A percentile compares a stretch with the other conserved stretches of the same genome.
Conservation (phyloP, 2,888 invertebrate genomes). For the Silvanus unidentatus region DNA sequence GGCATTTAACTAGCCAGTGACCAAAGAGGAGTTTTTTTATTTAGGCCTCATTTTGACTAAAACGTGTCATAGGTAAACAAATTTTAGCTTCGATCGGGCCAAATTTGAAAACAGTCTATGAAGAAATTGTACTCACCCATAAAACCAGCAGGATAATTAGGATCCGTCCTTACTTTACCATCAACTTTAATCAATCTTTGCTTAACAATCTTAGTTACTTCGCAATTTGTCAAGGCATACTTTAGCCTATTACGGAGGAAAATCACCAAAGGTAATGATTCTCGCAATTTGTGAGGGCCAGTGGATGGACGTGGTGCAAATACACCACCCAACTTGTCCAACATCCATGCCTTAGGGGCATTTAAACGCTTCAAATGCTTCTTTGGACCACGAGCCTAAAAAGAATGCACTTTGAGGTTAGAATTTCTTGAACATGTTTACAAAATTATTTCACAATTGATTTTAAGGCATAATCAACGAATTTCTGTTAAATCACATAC, state of each 20-base stretch:
- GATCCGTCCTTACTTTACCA: conserved; percentile 95
- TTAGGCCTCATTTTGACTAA: conserved; percentile 48
- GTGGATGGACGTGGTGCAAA: conserved; percentile 96
- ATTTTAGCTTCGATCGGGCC: conserved; percentile 45
- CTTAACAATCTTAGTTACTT: conserved; percentile 97
- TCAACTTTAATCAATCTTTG: conserved; percentile 97
- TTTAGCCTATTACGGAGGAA: conserved; percentile 96
- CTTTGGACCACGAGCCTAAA: conserved; percentile 95
- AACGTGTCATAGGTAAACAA: conserved; percentile 24
- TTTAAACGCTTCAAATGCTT: conserved; percentile 99
- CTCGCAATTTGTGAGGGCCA: conserved; percentile 96
- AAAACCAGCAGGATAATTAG: conserved; percentile 95
- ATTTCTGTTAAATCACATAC: too few species aligned
- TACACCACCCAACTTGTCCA: conserved; percentile 97
- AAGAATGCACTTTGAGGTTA: conserved; percentile 19
- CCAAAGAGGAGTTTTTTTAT: conserved; percentile 44
- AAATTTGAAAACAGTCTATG: conserved; percentile 6
- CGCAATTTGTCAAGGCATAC: conserved; percentile 94
- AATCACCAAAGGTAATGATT: conserved; percentile 92
- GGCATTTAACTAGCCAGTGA: conserved; percentile 42
- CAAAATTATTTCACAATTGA: neutral
- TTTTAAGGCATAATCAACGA: neutral
- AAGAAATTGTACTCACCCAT: conserved; percentile 94
- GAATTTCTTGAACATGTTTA: neutral
- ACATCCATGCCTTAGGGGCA: conserved; percentile 99